Conservation (phyloP, 2,113 vertebrate genomes). For the Epinephelus cyanopodus region DNA sequence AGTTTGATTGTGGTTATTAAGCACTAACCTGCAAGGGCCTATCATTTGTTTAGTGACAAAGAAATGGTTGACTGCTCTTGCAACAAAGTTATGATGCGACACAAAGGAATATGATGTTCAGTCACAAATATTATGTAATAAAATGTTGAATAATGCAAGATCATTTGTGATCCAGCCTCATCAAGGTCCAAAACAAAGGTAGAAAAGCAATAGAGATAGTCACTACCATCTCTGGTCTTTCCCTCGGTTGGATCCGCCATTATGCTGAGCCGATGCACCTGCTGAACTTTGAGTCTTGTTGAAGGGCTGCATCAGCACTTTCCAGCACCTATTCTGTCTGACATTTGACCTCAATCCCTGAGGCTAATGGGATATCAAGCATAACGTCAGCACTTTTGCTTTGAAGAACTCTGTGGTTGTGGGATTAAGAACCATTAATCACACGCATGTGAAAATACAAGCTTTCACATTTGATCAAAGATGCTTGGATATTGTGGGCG, state of each 20-base stretch:
- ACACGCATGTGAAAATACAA: background rate
- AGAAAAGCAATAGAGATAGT: background rate
- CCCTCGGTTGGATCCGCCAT: background rate
- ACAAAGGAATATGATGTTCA: background rate
- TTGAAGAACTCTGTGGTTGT: conserved; percentile 11
- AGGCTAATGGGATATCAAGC: conserved; percentile 54
- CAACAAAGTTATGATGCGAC: background rate
- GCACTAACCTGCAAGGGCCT: background rate
- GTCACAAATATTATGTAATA: background rate
- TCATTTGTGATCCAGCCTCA: background rate
- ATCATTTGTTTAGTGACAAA: background rate
- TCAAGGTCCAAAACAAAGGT: background rate
- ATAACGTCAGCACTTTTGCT: conserved; percentile 42
- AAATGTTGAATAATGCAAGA: background rate
- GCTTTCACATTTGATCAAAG: conserved; percentile 9
- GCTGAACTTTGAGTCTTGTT: conserved; percentile 31
- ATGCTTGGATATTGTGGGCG: background rate
- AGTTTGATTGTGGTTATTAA: background rate
- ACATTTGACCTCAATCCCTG: conserved; percentile 62
- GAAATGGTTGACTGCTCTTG: background rate
- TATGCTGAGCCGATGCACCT: conserved; percentile 26
- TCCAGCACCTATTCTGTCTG: conserved; percentile 17
- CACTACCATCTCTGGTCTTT: background rate
- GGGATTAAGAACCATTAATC: conserved; percentile 26
- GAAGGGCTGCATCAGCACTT: conserved; percentile 49